Evolutionary conservation across 2,797 vertebrate species (phyloP).

Genomic region (Decapterus maruadsi): DNA sequence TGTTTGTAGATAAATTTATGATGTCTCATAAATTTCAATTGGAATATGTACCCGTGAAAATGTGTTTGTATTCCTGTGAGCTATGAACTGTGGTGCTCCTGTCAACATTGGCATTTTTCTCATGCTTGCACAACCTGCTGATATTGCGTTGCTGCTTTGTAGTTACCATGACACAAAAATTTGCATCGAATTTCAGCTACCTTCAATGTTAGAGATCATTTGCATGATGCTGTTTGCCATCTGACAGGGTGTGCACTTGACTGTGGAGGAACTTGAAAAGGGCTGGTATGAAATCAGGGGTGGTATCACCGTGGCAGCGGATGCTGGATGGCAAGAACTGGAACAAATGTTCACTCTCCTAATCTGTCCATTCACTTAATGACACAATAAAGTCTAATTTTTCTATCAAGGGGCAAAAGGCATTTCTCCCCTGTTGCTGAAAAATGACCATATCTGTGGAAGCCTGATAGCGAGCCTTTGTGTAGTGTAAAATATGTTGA

Average conservation of each 20-base stretch:
- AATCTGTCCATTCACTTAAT: slow-evolving; percentile 33
- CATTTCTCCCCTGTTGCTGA: neutral
- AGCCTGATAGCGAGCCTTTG: neutral
- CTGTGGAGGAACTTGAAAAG: slow-evolving; percentile 33
- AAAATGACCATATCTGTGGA: neutral
- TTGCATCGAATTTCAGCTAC: slow-evolving; percentile 51
- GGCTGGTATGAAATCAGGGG: slow-evolving; percentile 13
- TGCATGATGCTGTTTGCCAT: slow-evolving; percentile 67
- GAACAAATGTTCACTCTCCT: slow-evolving; percentile 33
- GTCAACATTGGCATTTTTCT: slow-evolving; percentile 39
- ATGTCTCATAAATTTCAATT: slow-evolving; percentile 58
- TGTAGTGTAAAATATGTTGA: neutral
- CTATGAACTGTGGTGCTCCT: slow-evolving; percentile 30
- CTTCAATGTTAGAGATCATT: slow-evolving; percentile 59
- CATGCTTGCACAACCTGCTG: slow-evolving; percentile 44
- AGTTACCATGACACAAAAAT: slow-evolving; percentile 48
- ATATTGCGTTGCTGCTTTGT: slow-evolving; percentile 57
- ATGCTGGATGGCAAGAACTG: slow-evolving; percentile 3
- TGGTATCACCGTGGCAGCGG: slow-evolving; percentile 17
- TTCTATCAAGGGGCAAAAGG: slow-evolving; percentile 12
- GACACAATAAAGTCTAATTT: slow-evolving; percentile 27
- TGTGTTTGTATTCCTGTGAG: slow-evolving; percentile 61
- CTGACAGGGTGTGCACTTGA: slow-evolving; percentile 54
- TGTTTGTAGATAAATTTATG: slow-evolving; percentile 45
- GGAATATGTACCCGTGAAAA: slow-evolving; percentile 44